These are phyloP conservation scores for Polyodon spathula DNA, from an alignment of 2,113 vertebrate species.

Conservation along the genomic window DNA sequence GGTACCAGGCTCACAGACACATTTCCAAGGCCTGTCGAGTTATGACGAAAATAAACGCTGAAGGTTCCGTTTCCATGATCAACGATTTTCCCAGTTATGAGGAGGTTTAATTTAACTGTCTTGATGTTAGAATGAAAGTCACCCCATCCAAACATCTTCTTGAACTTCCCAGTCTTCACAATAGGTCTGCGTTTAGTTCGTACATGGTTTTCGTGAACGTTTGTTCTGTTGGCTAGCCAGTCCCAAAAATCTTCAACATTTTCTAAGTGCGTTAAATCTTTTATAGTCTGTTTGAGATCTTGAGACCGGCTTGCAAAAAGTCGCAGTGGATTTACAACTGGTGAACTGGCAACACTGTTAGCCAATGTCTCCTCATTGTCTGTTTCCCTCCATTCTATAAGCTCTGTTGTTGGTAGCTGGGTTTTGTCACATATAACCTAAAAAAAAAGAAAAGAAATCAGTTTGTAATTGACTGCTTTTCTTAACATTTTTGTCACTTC, in stretches of 20 bases:
- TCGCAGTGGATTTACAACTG: constrained; percentile 79
- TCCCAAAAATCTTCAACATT: constrained; percentile 89
- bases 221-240: constrained; percentile 94
- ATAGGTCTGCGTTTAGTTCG: constrained; percentile 97
- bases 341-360: constrained; percentile 66
- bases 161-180: constrained; percentile 98
- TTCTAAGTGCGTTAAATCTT: constrained; percentile 76
- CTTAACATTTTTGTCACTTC: too few relatives aligned
- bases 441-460: constrained; percentile 25
- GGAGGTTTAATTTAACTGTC: constrained; percentile 94
- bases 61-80: constrained; percentile 97
- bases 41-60: constrained; percentile 97
- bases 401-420: constrained; percentile 52
- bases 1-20: constrained; percentile 96
- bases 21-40: constrained; percentile 91
- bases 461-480: too few relatives aligned
- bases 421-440: constrained; percentile 74
- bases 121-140: constrained; percentile 99
- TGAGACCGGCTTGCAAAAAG: constrained; percentile 81
- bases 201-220: constrained; percentile 73
- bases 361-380: constrained; percentile 64
- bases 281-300: constrained; percentile 63
- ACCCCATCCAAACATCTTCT: constrained; percentile 99
- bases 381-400: constrained; percentile 78
- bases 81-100: constrained; percentile 96